phyloP scores from a whole-genome alignment of 2,888 invertebrate genomes.

The Quadroppia sp. region DNA sequence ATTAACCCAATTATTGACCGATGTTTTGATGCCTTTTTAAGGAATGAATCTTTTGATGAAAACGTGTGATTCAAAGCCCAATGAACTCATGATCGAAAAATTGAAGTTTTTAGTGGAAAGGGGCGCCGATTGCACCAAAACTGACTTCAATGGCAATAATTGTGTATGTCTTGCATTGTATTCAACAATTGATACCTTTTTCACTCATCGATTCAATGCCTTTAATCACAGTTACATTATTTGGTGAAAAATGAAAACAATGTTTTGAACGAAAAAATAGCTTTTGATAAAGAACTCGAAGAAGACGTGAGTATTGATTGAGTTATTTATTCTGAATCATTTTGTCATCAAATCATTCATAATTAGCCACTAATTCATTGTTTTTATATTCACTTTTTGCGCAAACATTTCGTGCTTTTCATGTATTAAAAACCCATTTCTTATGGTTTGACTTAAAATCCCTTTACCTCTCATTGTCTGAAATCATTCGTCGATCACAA shows the following conservation, averaged over 20 bases:
- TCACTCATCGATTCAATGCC: neutral
- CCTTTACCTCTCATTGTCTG: conserved; percentile 22
- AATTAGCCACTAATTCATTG: conserved; percentile 1
- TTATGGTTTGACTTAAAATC: conserved; percentile 34
- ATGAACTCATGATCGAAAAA: conserved; percentile 51
- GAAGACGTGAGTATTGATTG: neutral
- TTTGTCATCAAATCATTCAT: neutral
- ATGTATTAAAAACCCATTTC: conserved; percentile 17
- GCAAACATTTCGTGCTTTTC: conserved; percentile 39
- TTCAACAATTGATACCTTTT: neutral
- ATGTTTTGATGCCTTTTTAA: conserved; percentile 39
- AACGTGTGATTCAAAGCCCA: conserved; percentile 52
- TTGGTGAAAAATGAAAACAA: conserved; percentile 41
- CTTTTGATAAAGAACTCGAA: too few relatives aligned
- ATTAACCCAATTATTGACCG: neutral
- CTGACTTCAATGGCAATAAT: conserved; percentile 53
- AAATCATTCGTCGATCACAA: conserved; percentile 4
- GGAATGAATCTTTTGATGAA: conserved; percentile 54
- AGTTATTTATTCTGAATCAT: neutral
- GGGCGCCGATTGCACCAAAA: conserved; percentile 53
- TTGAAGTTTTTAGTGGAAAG: conserved; percentile 54
- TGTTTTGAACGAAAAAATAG: neutral
- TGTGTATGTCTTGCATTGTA: conserved; percentile 50
- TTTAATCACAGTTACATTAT: conserved; percentile 47
- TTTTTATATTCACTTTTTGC: conserved; percentile 33